Conservation (phyloP, 2,113 vertebrate genomes). For the Porphyrio hochstetteri region DNA sequence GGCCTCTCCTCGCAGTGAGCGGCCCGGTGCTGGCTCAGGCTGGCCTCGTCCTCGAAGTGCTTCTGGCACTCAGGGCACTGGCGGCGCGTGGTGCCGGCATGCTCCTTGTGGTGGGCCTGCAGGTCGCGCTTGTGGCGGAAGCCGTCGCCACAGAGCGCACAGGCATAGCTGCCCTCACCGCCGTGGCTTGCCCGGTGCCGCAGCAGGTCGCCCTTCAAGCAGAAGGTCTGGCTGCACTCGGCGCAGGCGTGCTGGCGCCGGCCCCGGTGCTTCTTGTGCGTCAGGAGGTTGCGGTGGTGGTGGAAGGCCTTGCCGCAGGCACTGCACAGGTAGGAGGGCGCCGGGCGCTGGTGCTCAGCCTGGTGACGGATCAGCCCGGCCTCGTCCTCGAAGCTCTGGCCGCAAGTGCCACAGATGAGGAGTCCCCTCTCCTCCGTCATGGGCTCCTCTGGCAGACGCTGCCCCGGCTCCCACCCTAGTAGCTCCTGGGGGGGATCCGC, state of each 20-base stretch:
- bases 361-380: neutral
- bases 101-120: neutral
- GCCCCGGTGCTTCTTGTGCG: conserved; percentile 68
- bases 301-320: conserved; percentile 5
- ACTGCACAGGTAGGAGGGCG: conserved; percentile 50
- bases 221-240: conserved; percentile 63
- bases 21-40: conserved; percentile 80
- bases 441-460: neutral
- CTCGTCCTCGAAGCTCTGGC: neutral
- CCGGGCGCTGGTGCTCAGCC: neutral
- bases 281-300: conserved; percentile 67
- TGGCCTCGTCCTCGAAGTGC: conserved; percentile 66
- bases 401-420: neutral
- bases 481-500: rapidly evolving
- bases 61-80: neutral
- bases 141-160: neutral
- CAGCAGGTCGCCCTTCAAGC: conserved; percentile 79
- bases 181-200: conserved; percentile 87
- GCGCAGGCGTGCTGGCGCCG: conserved; percentile 36
- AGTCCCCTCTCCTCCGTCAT: rapidly evolving
- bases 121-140: neutral
- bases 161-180: neutral
- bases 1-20: conserved; percentile 76
- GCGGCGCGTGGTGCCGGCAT: neutral
- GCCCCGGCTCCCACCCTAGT: rapidly evolving